phyloP scores from a whole-genome alignment of 2,888 invertebrate genomes.

The Linnaemya tessellans region DNA sequence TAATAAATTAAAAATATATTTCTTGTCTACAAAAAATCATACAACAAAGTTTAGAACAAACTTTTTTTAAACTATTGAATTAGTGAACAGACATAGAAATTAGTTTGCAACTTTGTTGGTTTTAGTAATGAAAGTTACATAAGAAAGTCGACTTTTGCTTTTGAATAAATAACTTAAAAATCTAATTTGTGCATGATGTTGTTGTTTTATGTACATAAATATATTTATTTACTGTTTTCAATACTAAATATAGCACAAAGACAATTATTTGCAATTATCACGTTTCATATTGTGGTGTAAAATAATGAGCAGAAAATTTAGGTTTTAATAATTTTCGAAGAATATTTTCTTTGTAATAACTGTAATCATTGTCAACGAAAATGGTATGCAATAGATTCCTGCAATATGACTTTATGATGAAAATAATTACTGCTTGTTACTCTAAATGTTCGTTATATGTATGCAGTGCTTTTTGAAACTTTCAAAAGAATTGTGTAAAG shows the following conservation, averaged over 20 bases:
- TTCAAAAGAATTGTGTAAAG: too few species aligned
- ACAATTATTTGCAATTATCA: slow-evolving; percentile 44
- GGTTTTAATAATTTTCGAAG: too few species aligned
- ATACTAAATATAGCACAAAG: background rate
- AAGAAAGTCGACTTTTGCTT: background rate
- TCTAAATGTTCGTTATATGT: too few species aligned
- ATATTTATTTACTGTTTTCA: slow-evolving; percentile 45
- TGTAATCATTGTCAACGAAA: too few species aligned
- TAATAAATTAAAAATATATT: background rate
- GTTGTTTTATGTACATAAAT: background rate
- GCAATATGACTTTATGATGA: background rate
- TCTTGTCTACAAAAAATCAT: background rate
- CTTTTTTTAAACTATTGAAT: slow-evolving; percentile 37
- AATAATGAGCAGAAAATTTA: slow-evolving; percentile 14
- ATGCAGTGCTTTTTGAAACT: too few species aligned
- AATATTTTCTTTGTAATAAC: too few species aligned
- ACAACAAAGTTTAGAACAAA: background rate
- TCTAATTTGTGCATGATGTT: slow-evolving; percentile 8
- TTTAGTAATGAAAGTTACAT: background rate
- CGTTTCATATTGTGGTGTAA: slow-evolving; percentile 47
- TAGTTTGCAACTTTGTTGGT: slow-evolving; percentile 23
- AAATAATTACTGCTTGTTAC: too few species aligned
- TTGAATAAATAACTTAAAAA: background rate
- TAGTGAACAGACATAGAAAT: slow-evolving; percentile 20
- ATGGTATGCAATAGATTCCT: background rate